Percentiles rank a stretch among this genome's conserved stretches.
Conservation (phyloP, 2,113 vertebrate species). For the Petroica traversi region DNA sequence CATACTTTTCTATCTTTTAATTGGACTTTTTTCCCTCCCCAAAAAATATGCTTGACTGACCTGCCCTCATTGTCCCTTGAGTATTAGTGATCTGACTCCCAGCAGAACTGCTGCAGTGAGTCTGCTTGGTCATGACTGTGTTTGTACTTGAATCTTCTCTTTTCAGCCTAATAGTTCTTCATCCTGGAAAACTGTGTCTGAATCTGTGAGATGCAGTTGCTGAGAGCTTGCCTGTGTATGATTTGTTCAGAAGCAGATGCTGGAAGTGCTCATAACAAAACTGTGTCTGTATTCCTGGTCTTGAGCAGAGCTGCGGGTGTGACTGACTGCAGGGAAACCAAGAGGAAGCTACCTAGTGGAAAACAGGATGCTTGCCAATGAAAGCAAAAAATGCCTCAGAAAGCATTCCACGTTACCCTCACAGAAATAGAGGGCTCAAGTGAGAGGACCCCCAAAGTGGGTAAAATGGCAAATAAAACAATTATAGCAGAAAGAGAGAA, state of each 20-base stretch:
- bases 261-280: background rate
- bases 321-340: background rate
- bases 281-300: background rate
- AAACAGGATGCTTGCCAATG: background rate
- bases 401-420: background rate
- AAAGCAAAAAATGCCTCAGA: background rate
- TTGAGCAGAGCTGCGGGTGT: background rate
- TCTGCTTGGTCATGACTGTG: background rate
- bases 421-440: background rate
- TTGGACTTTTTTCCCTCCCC: fast-evolving
- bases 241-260: background rate
- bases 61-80: background rate
- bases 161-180: background rate
- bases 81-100: background rate
- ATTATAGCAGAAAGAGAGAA: background rate
- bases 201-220: background rate
- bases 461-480: background rate
- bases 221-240: background rate
- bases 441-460: background rate
- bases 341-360: background rate
- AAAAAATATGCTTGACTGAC: background rate
- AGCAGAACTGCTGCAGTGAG: background rate
- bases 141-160: background rate
- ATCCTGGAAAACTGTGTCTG: background rate
- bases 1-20: background rate